Evolutionary conservation across 1,140 invertebrate genomes (phyloP).

Genomic region (Eciton burchellii): DNA sequence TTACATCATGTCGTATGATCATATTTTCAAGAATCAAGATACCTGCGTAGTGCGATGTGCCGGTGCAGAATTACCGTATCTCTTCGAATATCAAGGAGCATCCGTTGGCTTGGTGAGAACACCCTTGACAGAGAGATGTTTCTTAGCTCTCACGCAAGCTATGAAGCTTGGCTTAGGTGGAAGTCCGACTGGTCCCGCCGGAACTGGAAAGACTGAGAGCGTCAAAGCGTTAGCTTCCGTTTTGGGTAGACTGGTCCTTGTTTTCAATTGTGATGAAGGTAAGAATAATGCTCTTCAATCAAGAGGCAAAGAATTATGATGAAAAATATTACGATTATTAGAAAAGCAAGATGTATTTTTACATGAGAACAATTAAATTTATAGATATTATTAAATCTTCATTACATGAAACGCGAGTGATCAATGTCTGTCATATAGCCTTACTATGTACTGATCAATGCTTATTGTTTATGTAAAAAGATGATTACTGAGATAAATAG

Average conservation of each 20-base stretch:
- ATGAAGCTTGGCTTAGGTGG: slow-evolving; percentile 98
- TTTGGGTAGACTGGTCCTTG: slow-evolving; percentile 96
- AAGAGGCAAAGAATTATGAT: background rate
- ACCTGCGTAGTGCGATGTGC: slow-evolving; percentile 90
- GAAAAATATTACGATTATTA: too few relatives aligned
- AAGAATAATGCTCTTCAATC: slow-evolving; percentile 7
- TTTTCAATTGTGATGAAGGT: slow-evolving; percentile 98
- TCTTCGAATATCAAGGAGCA: slow-evolving; percentile 98
- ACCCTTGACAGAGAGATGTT: slow-evolving; percentile 97
- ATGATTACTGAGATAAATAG: background rate
- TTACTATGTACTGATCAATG: too few relatives aligned
- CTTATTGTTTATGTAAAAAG: background rate
- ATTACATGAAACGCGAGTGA: too few relatives aligned
- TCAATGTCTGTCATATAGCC: too few relatives aligned
- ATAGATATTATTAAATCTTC: too few relatives aligned
- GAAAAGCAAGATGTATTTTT: too few relatives aligned
- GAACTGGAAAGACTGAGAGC: slow-evolving; percentile 99
- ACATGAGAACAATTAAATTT: too few relatives aligned
- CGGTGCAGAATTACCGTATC: slow-evolving; percentile 97
- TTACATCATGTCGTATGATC: slow-evolving; percentile 10
- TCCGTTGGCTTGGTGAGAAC: slow-evolving; percentile 96
- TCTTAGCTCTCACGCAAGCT: slow-evolving; percentile 97
- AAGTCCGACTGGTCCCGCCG: slow-evolving; percentile 99
- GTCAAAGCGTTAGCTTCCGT: slow-evolving; percentile 97
- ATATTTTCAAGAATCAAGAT: slow-evolving; percentile 82